phyloP scores from a whole-genome alignment of 2,797 vertebrate genomes.

The Oophaga sylvatica region DNA sequence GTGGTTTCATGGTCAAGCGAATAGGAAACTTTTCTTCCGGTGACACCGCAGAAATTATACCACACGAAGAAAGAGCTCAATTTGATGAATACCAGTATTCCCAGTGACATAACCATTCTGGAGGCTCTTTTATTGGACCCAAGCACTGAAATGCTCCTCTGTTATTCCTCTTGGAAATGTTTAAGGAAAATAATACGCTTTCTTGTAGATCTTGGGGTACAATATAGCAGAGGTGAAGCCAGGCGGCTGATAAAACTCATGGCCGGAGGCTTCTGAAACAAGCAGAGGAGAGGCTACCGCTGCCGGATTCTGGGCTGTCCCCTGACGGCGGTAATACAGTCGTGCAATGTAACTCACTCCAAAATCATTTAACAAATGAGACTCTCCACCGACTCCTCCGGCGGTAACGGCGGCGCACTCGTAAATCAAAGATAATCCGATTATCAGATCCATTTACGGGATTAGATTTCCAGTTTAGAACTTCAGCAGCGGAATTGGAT shows the following conservation, averaged over 20 bases:
- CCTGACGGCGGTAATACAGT: slow-evolving; percentile 13
- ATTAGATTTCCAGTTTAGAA: slow-evolving; percentile 52
- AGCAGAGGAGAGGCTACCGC: not conserved
- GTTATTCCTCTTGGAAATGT: no score
- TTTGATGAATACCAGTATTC: no score
- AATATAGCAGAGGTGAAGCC: no score
- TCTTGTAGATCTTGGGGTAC: not conserved
- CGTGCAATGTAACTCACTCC: not conserved
- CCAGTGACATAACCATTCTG: no score
- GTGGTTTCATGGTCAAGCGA: not conserved
- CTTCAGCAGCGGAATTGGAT: slow-evolving; percentile 36
- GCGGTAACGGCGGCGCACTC: slow-evolving; percentile 1
- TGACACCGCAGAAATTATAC: not conserved
- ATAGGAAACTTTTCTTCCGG: not conserved
- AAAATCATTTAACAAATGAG: slow-evolving; percentile 44
- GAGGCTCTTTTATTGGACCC: no score
- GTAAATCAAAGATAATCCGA: slow-evolving; percentile 50
- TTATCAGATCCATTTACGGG: slow-evolving; percentile 53
- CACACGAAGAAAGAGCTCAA: no score
- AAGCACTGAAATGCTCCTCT: no score
- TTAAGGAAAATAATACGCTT: no score
- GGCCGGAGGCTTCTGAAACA: slow-evolving; percentile 8
- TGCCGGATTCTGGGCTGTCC: not conserved
- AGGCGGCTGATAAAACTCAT: not conserved
- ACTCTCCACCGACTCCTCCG: slow-evolving; percentile 9